Conservation (phyloP, 2,888 invertebrate genomes). For the Trachelus iudaicus region DNA sequence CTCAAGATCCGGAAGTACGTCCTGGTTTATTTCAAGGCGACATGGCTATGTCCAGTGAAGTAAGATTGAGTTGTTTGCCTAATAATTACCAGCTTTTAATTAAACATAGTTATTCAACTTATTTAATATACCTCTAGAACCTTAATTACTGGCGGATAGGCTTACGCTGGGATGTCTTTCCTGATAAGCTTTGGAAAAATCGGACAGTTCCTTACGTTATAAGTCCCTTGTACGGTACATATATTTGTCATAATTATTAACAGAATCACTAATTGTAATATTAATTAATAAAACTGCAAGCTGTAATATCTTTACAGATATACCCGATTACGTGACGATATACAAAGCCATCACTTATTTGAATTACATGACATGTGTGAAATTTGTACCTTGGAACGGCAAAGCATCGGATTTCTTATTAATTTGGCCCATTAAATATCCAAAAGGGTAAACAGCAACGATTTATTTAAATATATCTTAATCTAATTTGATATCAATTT, state of each 20-base stretch:
- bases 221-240: conserved; percentile 70
- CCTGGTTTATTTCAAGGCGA: conserved; percentile 77
- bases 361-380: conserved; percentile 74
- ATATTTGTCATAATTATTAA: background rate
- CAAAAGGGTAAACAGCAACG: conserved; percentile 63
- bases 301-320: conserved; percentile 61
- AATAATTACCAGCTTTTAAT: background rate
- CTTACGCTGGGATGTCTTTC: conserved; percentile 74
- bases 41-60: conserved; percentile 73
- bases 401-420: conserved; percentile 72
- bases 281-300: background rate
- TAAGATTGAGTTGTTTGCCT: conserved; percentile 18
- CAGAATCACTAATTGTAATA: background rate
- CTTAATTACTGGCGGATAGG: conserved; percentile 74
- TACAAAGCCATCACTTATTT: conserved; percentile 72
- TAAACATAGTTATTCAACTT: background rate
- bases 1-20: conserved; percentile 74
- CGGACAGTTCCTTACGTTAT: conserved; percentile 75
- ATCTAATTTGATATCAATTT: conserved; percentile 5
- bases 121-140: conserved; percentile 51
- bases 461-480: background rate
- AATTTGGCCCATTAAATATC: conserved; percentile 76
- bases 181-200: conserved; percentile 73
- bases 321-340: conserved; percentile 71
- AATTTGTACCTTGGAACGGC: conserved; percentile 75